Evolutionary conservation across 2,888 invertebrate species (phyloP).

Genomic region (Nasonia oneida): DNA sequence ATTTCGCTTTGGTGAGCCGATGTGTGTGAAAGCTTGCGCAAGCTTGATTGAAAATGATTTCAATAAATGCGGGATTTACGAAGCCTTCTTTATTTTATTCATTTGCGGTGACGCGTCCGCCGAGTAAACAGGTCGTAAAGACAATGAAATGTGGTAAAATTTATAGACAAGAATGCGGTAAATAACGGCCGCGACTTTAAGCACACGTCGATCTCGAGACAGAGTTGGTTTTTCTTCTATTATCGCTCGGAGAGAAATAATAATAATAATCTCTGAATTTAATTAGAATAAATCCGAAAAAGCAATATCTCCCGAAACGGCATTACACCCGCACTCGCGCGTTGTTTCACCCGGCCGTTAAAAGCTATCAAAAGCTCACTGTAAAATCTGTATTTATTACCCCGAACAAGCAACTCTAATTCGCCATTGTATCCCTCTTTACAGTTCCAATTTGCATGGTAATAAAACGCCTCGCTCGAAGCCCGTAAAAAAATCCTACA

Average conservation of each 20-base stretch:
- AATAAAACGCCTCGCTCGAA: background rate
- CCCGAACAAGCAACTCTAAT: background rate
- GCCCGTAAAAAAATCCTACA: background rate
- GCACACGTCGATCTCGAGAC: background rate
- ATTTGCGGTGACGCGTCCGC: background rate
- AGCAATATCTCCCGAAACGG: background rate
- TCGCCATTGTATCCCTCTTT: background rate
- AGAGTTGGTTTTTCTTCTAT: background rate
- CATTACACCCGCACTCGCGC: no score
- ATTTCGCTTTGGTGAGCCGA: no score
- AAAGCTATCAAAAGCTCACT: background rate
- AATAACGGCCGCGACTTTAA: background rate
- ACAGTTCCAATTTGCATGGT: background rate
- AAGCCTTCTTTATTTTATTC: background rate
- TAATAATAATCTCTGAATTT: background rate
- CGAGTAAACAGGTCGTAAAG: slow-evolving; percentile 2
- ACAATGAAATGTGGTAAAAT: background rate
- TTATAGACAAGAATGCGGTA: background rate
- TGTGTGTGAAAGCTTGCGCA: no score
- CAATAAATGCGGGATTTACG: background rate
- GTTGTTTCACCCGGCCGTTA: background rate
- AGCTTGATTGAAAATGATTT: no score
- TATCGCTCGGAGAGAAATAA: background rate
- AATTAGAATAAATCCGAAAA: background rate
- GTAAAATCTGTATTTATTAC: background rate